These are phyloP conservation scores for Propithecus deckenii DNA, from an alignment of 2,797 vertebrate genomes.

Conservation along the genomic window DNA sequence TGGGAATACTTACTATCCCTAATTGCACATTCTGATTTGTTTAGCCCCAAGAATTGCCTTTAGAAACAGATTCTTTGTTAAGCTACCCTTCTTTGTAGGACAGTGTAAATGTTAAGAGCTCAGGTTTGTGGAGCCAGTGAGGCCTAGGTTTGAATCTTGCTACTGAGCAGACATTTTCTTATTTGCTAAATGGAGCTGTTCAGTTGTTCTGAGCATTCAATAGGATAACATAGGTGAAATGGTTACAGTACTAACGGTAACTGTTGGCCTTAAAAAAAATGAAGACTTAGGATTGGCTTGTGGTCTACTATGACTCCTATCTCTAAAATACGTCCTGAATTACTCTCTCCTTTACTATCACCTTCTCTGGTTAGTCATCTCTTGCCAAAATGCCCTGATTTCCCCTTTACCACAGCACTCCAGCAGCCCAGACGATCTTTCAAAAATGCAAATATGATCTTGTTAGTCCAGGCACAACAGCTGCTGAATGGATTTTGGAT, in stretches of 20 bases:
- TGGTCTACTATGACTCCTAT: neutral
- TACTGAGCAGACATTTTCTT: neutral
- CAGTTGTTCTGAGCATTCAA: neutral
- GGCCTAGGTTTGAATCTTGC: neutral
- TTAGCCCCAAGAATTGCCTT: neutral
- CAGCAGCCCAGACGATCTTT: neutral
- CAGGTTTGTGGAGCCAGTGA: neutral
- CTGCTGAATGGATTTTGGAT: neutral
- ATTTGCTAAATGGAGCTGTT: neutral
- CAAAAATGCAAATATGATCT: neutral
- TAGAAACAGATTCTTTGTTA: conserved; percentile 12
- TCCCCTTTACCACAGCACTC: neutral
- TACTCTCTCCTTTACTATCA: neutral
- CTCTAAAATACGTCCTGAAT: neutral
- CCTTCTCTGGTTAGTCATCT: neutral
- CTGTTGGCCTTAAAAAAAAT: neutral
- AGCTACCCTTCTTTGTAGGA: neutral
- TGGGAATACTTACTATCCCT: neutral
- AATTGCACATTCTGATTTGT: neutral
- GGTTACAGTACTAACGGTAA: neutral
- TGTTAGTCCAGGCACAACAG: neutral
- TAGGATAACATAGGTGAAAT: neutral
- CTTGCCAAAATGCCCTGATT: neutral
- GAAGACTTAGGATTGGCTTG: neutral
- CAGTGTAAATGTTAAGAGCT: neutral